Conservation (phyloP, 2,888 invertebrate genomes). For the Chironomus riparius region DNA sequence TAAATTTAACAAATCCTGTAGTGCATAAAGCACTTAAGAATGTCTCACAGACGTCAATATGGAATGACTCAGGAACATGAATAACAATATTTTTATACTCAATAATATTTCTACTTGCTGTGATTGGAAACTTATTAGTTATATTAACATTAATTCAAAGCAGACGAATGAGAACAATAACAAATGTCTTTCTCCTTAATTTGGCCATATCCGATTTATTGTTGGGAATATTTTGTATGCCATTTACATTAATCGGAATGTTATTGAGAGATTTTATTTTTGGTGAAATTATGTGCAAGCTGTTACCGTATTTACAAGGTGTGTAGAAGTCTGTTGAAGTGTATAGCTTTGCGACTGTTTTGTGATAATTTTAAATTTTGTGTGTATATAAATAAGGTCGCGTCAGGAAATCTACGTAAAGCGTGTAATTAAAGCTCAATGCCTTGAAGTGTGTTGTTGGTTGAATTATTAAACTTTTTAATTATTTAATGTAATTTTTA, state of each 20-base stretch:
- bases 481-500: too few relatives aligned
- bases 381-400: neutral
- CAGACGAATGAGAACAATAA: constrained; percentile 68
- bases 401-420: too few relatives aligned
- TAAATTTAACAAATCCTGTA: neutral
- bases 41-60: neutral
- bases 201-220: constrained; percentile 62
- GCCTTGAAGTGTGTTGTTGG: neutral
- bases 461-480: too few relatives aligned
- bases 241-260: constrained; percentile 60
- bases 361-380: too few relatives aligned
- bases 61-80: constrained; percentile 27
- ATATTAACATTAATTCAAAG: constrained; percentile 66
- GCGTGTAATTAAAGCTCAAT: too few relatives aligned
- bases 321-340: too few relatives aligned
- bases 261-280: constrained; percentile 61
- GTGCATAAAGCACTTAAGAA: constrained; percentile 6
- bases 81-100: constrained; percentile 57
- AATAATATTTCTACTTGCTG: constrained; percentile 65
- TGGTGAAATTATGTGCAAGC: constrained; percentile 61
- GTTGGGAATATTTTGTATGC: constrained; percentile 66
- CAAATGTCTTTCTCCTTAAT: constrained; percentile 67
- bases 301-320: constrained; percentile 69
- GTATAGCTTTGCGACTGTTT: neutral
- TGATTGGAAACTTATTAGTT: constrained; percentile 71